Percentiles rank a stretch among this genome's conserved stretches.
These are phyloP conservation scores for Cheilinus undulatus DNA, from an alignment of 2,113 vertebrate species.

Conservation along the genomic window DNA sequence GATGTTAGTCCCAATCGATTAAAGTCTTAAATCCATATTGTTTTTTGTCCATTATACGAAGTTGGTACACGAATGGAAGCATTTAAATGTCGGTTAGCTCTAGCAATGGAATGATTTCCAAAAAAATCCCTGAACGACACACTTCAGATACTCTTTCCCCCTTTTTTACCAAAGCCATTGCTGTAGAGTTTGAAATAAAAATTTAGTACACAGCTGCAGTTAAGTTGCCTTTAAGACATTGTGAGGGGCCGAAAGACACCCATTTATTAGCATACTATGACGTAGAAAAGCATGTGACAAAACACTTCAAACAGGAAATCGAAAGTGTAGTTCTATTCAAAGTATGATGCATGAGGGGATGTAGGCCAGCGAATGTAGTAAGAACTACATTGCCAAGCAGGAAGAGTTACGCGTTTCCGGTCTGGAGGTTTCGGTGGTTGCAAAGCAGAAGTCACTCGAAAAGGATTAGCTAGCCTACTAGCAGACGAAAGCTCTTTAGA, in stretches of 20 bases:
- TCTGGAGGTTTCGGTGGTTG: slow-evolving; percentile 24
- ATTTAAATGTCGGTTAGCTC: too few species aligned
- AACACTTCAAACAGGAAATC: neutral
- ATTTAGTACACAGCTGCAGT: too few species aligned
- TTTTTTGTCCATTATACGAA: too few species aligned
- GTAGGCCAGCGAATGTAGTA: neutral
- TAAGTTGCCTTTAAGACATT: neutral
- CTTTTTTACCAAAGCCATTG: too few species aligned
- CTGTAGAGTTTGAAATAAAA: too few species aligned
- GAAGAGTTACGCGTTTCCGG: neutral
- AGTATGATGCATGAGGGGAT: neutral
- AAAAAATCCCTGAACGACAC: too few species aligned
- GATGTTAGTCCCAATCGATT: too few species aligned
- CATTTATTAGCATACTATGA: neutral
- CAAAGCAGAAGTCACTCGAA: slow-evolving; percentile 76
- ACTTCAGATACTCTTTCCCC: too few species aligned
- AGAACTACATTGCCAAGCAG: slow-evolving; percentile 70
- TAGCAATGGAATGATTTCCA: too few species aligned
- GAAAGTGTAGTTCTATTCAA: slow-evolving; percentile 56
- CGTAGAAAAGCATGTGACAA: slow-evolving; percentile 41
- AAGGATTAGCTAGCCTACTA: slow-evolving; percentile 76
- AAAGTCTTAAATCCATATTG: too few species aligned
- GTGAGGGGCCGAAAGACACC: fast-evolving
- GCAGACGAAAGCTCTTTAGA: slow-evolving; percentile 51
- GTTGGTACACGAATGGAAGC: too few species aligned